phyloP scores from a whole-genome alignment of 2,113 vertebrate species.

The Anser cygnoides region DNA sequence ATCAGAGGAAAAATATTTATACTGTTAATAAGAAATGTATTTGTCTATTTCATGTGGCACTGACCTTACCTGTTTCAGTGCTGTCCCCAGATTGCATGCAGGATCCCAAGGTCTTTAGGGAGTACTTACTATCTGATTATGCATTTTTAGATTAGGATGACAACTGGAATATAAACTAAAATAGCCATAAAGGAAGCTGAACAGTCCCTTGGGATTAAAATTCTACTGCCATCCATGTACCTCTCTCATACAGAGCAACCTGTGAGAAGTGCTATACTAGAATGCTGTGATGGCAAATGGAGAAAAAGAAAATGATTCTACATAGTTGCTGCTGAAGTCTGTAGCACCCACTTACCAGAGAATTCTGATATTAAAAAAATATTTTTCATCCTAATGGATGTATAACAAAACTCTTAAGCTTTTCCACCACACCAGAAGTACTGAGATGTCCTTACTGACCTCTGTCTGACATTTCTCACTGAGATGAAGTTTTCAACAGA shows the following conservation, averaged over 20 bases:
- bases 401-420: neutral
- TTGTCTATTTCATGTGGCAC: neutral
- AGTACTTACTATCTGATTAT: neutral
- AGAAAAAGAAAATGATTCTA: neutral
- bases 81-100: neutral
- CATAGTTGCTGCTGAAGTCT: neutral
- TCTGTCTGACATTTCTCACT: neutral
- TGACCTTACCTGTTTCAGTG: neutral
- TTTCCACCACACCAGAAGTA: neutral
- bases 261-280: neutral
- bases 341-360: neutral
- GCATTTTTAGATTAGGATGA: neutral
- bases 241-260: neutral
- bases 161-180: constrained; percentile 21
- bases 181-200: constrained; percentile 3
- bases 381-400: neutral
- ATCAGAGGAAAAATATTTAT: neutral
- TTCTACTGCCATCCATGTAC: neutral
- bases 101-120: neutral
- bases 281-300: neutral
- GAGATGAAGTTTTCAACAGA: neutral
- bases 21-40: neutral
- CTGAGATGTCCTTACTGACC: neutral
- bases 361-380: neutral
- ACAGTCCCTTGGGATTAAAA: neutral